A percentile compares a stretch with the other conserved stretches of the same genome.
Evolutionary conservation across 2,888 invertebrate genomes (phyloP).

Genomic region (Mesochorus sp.): DNA sequence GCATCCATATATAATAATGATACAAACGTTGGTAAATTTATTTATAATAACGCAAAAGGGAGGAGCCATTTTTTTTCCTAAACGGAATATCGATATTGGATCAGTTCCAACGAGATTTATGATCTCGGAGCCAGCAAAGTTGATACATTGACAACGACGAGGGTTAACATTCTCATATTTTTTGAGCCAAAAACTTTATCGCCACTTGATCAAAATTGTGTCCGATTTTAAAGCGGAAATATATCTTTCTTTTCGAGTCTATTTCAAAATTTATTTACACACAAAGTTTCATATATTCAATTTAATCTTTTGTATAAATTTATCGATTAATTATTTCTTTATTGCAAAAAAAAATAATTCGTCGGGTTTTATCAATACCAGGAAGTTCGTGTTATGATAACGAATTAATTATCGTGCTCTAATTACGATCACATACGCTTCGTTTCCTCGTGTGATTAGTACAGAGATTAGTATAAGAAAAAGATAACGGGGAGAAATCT

Average conservation of each 20-base stretch:
- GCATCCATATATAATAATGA: not conserved
- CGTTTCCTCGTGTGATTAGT: no score
- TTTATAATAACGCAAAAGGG: not conserved
- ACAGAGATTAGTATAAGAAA: not conserved
- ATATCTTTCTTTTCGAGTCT: not conserved
- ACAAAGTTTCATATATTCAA: no score
- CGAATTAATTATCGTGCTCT: not conserved
- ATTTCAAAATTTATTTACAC: no score
- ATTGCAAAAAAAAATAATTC: no score
- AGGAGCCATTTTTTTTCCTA: not conserved
- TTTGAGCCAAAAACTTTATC: slow-evolving; percentile 1
- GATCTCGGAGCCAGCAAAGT: not conserved
- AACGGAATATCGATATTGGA: slow-evolving; percentile 28
- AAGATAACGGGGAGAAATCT: not conserved
- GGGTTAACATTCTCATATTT: slow-evolving; percentile 56
- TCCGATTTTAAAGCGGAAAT: not conserved
- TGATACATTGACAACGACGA: not conserved
- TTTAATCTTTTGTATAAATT: no score
- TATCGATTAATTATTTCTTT: no score
- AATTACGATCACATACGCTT: not conserved
- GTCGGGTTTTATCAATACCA: no score
- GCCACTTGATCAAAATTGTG: not conserved
- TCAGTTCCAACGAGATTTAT: not conserved
- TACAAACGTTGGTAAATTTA: not conserved
- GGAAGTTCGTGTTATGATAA: no score